Percentiles rank a stretch among this genome's conserved stretches.
phyloP scores from a whole-genome alignment of 2,888 invertebrate species.

The Drosophila kuntzei region DNA sequence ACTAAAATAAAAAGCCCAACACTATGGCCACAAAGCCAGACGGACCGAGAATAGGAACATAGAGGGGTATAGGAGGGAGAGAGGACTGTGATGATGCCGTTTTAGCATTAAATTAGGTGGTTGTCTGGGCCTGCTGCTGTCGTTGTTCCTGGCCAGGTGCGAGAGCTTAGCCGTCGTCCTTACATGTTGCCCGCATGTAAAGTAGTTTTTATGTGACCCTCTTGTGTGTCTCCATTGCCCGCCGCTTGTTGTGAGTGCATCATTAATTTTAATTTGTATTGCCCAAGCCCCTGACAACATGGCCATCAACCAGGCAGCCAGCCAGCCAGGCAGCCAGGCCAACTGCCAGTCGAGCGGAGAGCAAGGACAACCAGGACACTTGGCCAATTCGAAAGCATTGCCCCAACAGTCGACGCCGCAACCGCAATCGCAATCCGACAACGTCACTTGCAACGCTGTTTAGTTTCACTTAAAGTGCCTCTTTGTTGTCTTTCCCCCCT shows the following conservation, averaged over 20 bases:
- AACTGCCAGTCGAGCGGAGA: slow-evolving; percentile 56
- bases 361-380: slow-evolving; percentile 67
- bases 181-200: slow-evolving; percentile 74
- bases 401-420: slow-evolving; percentile 23
- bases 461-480: slow-evolving; percentile 79
- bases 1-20: slow-evolving; percentile 67
- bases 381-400: slow-evolving; percentile 45
- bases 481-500: slow-evolving; percentile 51
- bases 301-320: slow-evolving; percentile 56
- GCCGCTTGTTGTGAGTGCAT: slow-evolving; percentile 75
- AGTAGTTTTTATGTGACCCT: slow-evolving; percentile 73
- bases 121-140: slow-evolving; percentile 39
- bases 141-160: slow-evolving; percentile 60
- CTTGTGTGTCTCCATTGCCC: slow-evolving; percentile 31
- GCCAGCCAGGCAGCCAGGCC: slow-evolving; percentile 40
- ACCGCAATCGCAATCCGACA: slow-evolving; percentile 73
- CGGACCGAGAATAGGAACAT: too few relatives aligned
- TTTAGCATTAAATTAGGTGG: slow-evolving; percentile 75
- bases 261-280: slow-evolving; percentile 80
- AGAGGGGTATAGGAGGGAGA: background rate
- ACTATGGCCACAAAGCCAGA: slow-evolving; percentile 40
- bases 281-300: slow-evolving; percentile 64
- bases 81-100: slow-evolving; percentile 43
- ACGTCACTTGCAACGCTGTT: slow-evolving; percentile 78
- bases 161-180: slow-evolving; percentile 69